Evolutionary conservation across 2,797 vertebrate genomes (phyloP), one percentile per base, ranked within the genome.

Genomic region (Botia almorhae): DNA sequence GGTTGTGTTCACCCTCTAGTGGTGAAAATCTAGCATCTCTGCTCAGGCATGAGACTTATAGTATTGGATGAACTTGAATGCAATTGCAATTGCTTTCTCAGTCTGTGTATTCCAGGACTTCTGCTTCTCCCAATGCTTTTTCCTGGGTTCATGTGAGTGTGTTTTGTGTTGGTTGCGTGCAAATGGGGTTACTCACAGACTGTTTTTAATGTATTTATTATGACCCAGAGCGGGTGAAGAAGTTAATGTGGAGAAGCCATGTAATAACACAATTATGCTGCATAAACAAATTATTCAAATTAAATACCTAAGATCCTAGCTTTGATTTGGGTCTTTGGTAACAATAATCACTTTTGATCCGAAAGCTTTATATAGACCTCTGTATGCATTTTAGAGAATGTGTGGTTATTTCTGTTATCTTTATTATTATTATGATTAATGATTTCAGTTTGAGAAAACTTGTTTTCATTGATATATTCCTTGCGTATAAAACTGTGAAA

Each of bases 401-500:
- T 91, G 90, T 93, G 94, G 91, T 96, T 93, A 95, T 88, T 90
- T 89, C 90, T 87, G 90, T 91, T 92, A 88, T 90, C 91, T 92
- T 90, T 89, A 56, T 75, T 81, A 51, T 82, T 14, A 76, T 80
- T 33, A 33, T 33, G 46, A 82, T 65, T 88, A 90, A 90, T 93
- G 69, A 83, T 92, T 90, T 90, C 95, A 94, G 94, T 92, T 94
- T 94, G 93, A 91, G 90, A 95, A 89, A 82, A 88, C 87, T 90
- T 92, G 89, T 91, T 90, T 89, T 91, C 86, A 90, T 78, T 73
- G 48, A 80, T 88, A 84, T 86, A 88, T 86, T 87, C 71, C 56
- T 91, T 87, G 76, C 73, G 79, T 93, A 91, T 94, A 92, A 97
- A 96, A 97, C 97, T 99, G 97, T 99, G 97, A 99, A 96, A 94